Evolutionary conservation across 1,140 invertebrate genomes (phyloP).

Genomic region (Zeugodacus cucurbitae): DNA sequence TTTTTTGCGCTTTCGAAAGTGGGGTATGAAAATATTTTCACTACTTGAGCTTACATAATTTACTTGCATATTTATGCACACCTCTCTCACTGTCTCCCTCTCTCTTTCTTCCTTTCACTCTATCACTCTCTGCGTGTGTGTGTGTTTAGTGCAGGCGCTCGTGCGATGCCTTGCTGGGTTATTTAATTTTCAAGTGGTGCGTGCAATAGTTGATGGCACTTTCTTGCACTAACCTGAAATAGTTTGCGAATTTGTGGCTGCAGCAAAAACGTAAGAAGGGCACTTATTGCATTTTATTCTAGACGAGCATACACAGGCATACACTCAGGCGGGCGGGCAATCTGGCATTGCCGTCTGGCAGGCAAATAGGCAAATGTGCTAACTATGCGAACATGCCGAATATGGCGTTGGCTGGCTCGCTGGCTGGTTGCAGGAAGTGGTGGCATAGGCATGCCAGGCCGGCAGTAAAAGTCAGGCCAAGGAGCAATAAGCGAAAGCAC

Average conservation of each 20-base stretch:
- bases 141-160: no score
- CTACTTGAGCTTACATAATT: no score
- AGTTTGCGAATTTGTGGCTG: constrained; percentile 22
- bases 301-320: neutral
- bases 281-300: constrained; percentile 34
- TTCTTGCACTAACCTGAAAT: constrained; percentile 28
- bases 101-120: no score
- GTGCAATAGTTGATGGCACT: constrained; percentile 25
- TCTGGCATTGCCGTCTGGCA: neutral
- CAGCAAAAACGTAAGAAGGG: constrained; percentile 17
- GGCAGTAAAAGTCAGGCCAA: constrained; percentile 28
- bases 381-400: neutral
- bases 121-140: no score
- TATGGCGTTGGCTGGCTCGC: neutral
- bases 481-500: constrained; percentile 15
- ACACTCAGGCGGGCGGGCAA: neutral
- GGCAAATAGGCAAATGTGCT: constrained; percentile 29
- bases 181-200: neutral
- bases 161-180: neutral
- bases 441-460: neutral
- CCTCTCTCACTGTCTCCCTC: no score
- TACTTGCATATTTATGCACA: no score
- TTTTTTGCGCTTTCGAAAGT: no score
- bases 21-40: no score
- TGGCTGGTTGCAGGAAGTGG: neutral